These are phyloP conservation scores for Thaumatotibia leucotreta DNA, from an alignment of 1,140 invertebrate genomes.

Conservation along the genomic window DNA sequence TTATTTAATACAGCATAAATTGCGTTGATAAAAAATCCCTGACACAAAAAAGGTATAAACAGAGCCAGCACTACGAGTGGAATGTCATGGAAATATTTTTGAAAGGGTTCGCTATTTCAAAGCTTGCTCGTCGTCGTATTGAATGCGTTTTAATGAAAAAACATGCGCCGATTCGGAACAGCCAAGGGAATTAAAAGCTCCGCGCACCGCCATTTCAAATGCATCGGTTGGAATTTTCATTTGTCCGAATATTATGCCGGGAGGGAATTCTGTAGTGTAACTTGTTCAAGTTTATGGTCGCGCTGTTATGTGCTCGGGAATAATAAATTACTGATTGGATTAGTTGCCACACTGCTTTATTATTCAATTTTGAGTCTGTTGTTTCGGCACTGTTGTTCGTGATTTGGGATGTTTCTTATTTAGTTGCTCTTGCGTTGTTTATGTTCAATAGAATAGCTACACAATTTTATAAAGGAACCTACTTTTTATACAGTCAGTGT, in stretches of 20 bases:
- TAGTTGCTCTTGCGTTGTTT: neutral
- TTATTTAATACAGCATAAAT: constrained; percentile 21
- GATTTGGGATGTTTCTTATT: neutral
- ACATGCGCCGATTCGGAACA: constrained; percentile 74
- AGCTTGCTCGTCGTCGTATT: constrained; percentile 71
- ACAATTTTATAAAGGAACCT: too few relatives aligned
- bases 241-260: constrained; percentile 64
- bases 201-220: constrained; percentile 57
- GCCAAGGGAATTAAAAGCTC: constrained; percentile 73
- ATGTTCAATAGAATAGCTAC: too few relatives aligned
- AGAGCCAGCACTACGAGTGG: constrained; percentile 49
- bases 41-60: constrained; percentile 53
- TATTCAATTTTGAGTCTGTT: constrained; percentile 8
- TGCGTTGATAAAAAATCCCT: constrained; percentile 55
- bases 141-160: constrained; percentile 77
- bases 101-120: constrained; percentile 71
- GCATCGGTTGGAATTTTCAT: constrained; percentile 68
- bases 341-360: constrained; percentile 25
- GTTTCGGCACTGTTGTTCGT: neutral
- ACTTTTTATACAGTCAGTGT: too few relatives aligned
- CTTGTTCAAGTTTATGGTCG: constrained; percentile 48
- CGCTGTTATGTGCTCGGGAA: constrained; percentile 26
- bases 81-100: constrained; percentile 71
- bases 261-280: constrained; percentile 32
- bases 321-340: constrained; percentile 34